Evolutionary conservation across 35 echinoderm and acorn worm species (phyloP).

Genomic region (Anneissia japonica): DNA sequence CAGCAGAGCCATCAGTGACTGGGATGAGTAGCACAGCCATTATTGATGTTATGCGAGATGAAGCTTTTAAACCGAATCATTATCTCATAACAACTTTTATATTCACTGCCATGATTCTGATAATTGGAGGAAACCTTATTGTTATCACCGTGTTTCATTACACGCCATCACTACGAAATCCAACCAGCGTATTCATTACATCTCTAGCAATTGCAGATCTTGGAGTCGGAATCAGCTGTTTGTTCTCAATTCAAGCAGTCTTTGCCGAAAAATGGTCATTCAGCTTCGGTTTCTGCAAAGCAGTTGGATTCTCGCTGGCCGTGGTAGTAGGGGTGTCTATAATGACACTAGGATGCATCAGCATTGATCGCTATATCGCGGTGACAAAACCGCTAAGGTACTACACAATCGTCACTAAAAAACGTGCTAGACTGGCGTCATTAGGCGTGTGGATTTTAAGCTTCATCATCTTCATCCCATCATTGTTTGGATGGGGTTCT

Average conservation of each 20-base stretch:
- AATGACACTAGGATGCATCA: slow-evolving; percentile 48
- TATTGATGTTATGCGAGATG: background rate
- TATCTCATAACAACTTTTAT: slow-evolving; percentile 37
- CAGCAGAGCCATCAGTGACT: background rate
- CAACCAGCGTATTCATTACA: slow-evolving; percentile 64
- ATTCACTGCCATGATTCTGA: slow-evolving; percentile 44
- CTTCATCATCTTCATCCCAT: slow-evolving; percentile 40
- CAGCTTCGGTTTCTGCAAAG: slow-evolving; percentile 21
- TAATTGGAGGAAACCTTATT: slow-evolving; percentile 54
- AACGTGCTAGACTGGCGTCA: slow-evolving; percentile 33
- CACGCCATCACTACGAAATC: slow-evolving; percentile 49
- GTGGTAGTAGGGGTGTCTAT: slow-evolving; percentile 72
- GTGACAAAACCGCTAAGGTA: slow-evolving; percentile 68
- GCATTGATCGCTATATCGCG: slow-evolving; percentile 86
- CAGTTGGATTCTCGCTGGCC: slow-evolving; percentile 42
- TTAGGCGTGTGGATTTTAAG: slow-evolving; percentile 59
- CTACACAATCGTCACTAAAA: slow-evolving; percentile 56
- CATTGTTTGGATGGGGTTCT: slow-evolving; percentile 31
- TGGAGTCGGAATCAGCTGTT: slow-evolving; percentile 67
- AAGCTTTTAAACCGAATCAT: background rate
- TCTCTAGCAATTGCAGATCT: slow-evolving; percentile 78
- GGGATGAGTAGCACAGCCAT: background rate
- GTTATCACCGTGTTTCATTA: slow-evolving; percentile 82
- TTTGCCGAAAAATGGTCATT: slow-evolving; percentile 33
- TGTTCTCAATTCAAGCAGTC: slow-evolving; percentile 58